Percentiles rank a stretch among this genome's conserved stretches.
Evolutionary conservation across 2,797 vertebrate genomes (phyloP).

Genomic region (Tamandua tetradactyla): DNA sequence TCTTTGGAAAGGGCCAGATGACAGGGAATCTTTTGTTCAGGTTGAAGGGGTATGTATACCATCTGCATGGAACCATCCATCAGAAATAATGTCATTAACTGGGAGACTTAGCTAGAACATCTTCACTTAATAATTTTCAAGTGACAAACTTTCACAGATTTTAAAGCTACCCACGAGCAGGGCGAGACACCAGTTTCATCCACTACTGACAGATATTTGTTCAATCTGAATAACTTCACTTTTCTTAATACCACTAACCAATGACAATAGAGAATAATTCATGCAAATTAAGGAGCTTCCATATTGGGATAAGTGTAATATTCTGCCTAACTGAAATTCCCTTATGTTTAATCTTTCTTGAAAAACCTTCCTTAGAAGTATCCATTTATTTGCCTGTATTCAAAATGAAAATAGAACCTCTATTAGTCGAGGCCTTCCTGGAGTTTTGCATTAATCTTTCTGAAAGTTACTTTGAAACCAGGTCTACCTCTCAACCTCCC

Average conservation of each 20-base stretch:
- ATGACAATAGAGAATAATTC: background rate
- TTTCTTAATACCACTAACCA: background rate
- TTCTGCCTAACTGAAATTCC: constrained; percentile 26
- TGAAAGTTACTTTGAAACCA: background rate
- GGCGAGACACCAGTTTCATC: background rate
- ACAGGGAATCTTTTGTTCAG: background rate
- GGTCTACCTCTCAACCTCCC: background rate
- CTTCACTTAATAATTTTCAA: constrained; percentile 36
- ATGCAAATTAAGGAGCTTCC: background rate
- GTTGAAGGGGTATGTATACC: background rate
- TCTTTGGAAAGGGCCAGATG: background rate
- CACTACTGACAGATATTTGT: background rate
- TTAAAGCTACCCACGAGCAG: background rate
- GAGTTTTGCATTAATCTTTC: no score
- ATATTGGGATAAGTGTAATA: background rate
- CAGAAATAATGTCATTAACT: constrained; percentile 31
- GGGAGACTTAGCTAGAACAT: background rate
- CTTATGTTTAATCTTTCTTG: background rate
- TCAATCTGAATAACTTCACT: background rate
- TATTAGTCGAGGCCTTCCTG: background rate
- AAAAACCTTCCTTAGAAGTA: constrained; percentile 26
- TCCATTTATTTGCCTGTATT: constrained; percentile 15
- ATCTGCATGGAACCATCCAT: background rate
- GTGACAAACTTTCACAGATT: background rate
- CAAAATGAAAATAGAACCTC: constrained; percentile 19